phyloP scores from a whole-genome alignment of 2,113 vertebrate species.

The Tichodroma muraria region DNA sequence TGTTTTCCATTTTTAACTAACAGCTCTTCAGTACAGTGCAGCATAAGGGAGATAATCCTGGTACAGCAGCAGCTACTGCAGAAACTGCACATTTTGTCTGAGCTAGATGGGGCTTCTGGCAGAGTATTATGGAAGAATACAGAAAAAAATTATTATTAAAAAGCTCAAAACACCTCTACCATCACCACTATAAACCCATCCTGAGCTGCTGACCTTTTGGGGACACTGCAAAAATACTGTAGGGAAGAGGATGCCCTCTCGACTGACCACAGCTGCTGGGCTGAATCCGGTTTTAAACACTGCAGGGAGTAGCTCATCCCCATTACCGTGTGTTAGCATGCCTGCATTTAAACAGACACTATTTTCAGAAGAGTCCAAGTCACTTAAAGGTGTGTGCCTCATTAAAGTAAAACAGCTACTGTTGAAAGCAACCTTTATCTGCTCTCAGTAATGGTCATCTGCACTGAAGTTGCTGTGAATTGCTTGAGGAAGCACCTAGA shows the following conservation, averaged over 20 bases:
- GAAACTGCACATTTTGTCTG: neutral
- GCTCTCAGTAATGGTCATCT: neutral
- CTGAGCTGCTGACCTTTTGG: neutral
- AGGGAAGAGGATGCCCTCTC: neutral
- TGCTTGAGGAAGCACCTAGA: neutral
- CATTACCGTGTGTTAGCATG: accelerated
- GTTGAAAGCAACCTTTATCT: neutral
- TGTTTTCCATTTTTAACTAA: neutral
- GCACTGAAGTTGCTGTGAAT: neutral
- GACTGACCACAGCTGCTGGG: accelerated
- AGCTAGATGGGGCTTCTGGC: neutral
- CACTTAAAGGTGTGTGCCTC: neutral
- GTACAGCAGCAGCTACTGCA: neutral
- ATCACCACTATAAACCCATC: neutral
- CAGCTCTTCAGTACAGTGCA: neutral
- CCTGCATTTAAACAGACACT: neutral
- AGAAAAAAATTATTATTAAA: neutral
- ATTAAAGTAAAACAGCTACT: neutral
- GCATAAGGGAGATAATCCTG: neutral
- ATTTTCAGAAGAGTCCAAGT: neutral
- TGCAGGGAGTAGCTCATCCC: neutral
- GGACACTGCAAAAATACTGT: neutral
- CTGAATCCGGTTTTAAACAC: neutral
- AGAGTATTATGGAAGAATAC: neutral
- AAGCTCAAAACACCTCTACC: neutral